Conservation (phyloP, 1,140 invertebrate genomes). For the Bacillus rossius region DNA sequence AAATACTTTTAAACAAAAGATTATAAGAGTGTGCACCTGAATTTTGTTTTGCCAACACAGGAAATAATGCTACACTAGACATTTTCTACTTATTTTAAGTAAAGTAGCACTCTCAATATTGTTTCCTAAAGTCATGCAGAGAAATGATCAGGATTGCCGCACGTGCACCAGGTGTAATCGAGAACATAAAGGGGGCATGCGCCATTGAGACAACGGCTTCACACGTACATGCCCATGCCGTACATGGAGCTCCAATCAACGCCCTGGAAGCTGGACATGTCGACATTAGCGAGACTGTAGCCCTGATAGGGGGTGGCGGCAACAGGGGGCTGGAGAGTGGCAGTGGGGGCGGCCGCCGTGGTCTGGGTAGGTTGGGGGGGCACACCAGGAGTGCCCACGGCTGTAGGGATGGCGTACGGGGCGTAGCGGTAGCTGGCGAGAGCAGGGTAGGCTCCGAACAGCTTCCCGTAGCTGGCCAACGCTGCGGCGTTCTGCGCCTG, state of each 20-base stretch:
- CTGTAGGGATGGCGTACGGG: constrained; percentile 58
- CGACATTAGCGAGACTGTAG: constrained; percentile 76
- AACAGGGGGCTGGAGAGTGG: constrained; percentile 48
- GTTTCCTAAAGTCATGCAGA: no score
- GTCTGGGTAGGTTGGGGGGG: constrained; percentile 37
- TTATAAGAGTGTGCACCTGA: no score
- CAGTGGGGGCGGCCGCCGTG: constrained; percentile 44
- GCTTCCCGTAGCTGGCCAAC: constrained; percentile 57
- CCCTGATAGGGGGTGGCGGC: constrained; percentile 66
- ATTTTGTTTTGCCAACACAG: no score
- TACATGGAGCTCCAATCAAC: constrained; percentile 88
- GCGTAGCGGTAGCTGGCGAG: constrained; percentile 66
- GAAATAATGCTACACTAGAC: no score
- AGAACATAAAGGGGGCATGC: no score
- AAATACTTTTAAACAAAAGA: no score
- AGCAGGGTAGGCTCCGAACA: constrained; percentile 57
- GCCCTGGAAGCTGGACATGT: constrained; percentile 86
- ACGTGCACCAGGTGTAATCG: no score
- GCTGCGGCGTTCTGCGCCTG: constrained; percentile 43
- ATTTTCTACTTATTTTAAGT: no score
- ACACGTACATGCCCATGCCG: constrained; percentile 86
- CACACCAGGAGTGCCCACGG: constrained; percentile 47
- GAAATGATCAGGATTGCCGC: no score
- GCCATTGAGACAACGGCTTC: constrained; percentile 33
- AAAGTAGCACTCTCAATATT: no score